These are phyloP conservation scores for Megaustenia siamemsis DNA, from an alignment of 2,888 invertebrate species.

Conservation along the genomic window DNA sequence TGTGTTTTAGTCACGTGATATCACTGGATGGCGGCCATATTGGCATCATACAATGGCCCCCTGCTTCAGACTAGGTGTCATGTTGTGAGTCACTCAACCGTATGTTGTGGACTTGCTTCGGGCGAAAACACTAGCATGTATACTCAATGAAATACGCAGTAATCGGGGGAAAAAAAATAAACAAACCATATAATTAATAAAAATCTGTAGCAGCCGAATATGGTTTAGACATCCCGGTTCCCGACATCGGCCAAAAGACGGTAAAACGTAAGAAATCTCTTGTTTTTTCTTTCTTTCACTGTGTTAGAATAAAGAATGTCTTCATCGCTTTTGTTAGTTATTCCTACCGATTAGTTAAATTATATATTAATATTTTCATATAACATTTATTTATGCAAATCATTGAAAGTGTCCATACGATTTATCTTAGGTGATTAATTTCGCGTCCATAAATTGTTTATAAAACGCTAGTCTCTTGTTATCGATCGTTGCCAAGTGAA, in stretches of 20 bases:
- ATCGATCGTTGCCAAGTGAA: conserved; percentile 52
- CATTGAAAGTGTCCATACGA: not conserved
- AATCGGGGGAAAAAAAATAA: not conserved
- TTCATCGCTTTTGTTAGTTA: not conserved
- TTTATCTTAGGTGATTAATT: not conserved
- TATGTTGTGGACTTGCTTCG: conserved; percentile 39
- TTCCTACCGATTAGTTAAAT: not conserved
- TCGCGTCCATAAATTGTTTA: not conserved
- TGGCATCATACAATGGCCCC: conserved; percentile 54
- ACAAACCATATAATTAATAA: not conserved
- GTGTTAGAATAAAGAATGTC: not conserved
- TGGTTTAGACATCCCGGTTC: conserved; percentile 11
- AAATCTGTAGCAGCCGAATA: not conserved
- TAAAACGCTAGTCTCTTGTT: conserved; percentile 6
- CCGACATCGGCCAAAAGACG: not conserved
- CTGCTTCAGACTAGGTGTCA: conserved; percentile 45
- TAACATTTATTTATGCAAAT: not conserved
- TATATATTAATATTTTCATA: too few relatives aligned
- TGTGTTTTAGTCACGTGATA: conserved; percentile 58
- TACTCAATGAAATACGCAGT: not conserved
- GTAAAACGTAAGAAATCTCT: conserved; percentile 14
- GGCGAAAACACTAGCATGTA: not conserved
- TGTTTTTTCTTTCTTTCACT: not conserved
- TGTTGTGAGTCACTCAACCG: conserved; percentile 56
- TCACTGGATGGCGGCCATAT: conserved; percentile 55